Evolutionary conservation across 2,888 invertebrate species (phyloP).

Genomic region (Habroteleia sp.): DNA sequence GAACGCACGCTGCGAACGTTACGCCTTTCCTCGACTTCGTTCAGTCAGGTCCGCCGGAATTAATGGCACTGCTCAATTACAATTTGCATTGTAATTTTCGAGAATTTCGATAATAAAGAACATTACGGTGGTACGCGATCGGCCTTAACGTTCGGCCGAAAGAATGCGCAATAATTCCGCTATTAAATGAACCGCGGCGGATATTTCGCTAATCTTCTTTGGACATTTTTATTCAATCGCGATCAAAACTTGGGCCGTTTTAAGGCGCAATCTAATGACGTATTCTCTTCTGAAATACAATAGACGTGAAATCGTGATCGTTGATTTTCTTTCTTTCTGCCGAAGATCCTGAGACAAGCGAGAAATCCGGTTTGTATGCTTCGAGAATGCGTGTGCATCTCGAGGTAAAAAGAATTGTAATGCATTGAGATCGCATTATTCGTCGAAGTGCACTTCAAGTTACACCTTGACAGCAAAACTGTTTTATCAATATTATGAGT

Average conservation of each 20-base stretch:
- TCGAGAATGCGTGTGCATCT: constrained; percentile 35
- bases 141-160: constrained; percentile 16
- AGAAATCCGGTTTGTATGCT: constrained; percentile 48
- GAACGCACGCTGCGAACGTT: constrained; percentile 29
- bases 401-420: constrained; percentile 26
- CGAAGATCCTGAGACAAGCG: constrained; percentile 38
- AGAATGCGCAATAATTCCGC: background rate
- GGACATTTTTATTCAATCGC: constrained; percentile 9
- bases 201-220: background rate
- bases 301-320: constrained; percentile 38
- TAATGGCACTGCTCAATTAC: constrained; percentile 36
- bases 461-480: constrained; percentile 45
- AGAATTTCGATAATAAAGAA: constrained; percentile 8
- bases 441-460: constrained; percentile 30
- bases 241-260: constrained; percentile 10
- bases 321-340: constrained; percentile 26
- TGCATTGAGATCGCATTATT: constrained; percentile 41
- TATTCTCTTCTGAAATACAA: constrained; percentile 21
- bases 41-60: constrained; percentile 27
- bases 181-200: background rate
- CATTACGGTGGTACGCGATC: background rate
- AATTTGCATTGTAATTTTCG: constrained; percentile 47
- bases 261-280: no score
- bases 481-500: constrained; percentile 37
- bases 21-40: background rate